Percentiles rank a stretch among this genome's conserved stretches.
Conservation (phyloP, 2,888 invertebrate genomes). For the Limnephilus marmoratus region DNA sequence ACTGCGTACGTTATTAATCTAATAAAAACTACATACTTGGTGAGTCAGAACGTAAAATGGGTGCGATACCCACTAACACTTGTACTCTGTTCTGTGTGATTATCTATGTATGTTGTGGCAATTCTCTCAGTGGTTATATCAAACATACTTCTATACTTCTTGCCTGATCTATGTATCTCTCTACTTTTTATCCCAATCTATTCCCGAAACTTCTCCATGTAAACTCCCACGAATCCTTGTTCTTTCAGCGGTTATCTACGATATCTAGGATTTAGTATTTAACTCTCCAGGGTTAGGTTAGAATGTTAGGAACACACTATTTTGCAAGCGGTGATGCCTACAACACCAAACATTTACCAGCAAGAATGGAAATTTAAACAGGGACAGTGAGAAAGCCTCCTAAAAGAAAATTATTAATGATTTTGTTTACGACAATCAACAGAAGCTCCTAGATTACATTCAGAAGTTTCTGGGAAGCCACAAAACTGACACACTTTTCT, state of each 20-base stretch:
- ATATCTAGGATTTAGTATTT: background rate
- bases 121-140: constrained; percentile 47
- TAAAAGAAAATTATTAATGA: background rate
- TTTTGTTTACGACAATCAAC: background rate
- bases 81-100: constrained; percentile 54
- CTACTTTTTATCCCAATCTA: constrained; percentile 27
- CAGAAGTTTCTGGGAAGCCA: background rate
- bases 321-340: background rate
- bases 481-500: background rate
- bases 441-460: too few relatives aligned
- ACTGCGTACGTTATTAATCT: constrained; percentile 52
- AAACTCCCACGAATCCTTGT: background rate
- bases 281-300: background rate
- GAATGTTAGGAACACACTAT: background rate
- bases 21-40: constrained; percentile 60
- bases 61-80: constrained; percentile 8
- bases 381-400: background rate
- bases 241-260: background rate
- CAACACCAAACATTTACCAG: background rate
- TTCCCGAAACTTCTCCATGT: background rate
- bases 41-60: constrained; percentile 53
- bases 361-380: background rate
- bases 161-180: constrained; percentile 53
- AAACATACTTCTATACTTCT: constrained; percentile 36
- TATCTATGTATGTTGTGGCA: constrained; percentile 59